Conservation (phyloP, 2,113 vertebrate species). For the Cyanoramphus novaezelandiae region DNA sequence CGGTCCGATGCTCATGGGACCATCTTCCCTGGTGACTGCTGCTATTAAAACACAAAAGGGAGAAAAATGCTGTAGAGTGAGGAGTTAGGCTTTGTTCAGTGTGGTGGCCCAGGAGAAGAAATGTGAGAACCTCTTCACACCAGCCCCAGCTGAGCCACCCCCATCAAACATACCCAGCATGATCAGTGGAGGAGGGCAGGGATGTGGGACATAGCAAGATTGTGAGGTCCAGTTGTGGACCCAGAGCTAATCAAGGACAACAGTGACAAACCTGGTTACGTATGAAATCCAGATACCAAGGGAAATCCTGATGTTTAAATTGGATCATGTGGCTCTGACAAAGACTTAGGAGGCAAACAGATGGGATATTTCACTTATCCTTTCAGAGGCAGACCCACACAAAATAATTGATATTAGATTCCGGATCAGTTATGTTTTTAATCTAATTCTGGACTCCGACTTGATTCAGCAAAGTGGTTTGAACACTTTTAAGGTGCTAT, state of each 20-base stretch:
- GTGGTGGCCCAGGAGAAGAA: background rate
- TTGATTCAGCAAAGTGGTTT: constrained; percentile 4
- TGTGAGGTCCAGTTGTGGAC: background rate
- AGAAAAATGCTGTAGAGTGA: background rate
- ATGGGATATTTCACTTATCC: background rate
- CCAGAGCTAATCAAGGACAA: background rate
- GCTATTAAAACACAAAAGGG: background rate
- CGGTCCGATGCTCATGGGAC: fast-evolving
- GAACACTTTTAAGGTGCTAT: background rate
- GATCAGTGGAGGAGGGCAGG: background rate
- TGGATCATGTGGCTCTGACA: background rate
- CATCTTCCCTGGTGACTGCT: fast-evolving
- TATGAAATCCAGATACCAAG: background rate
- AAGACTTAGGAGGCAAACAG: background rate
- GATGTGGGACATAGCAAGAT: fast-evolving
- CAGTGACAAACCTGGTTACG: background rate
- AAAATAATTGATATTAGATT: background rate
- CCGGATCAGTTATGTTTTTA: background rate
- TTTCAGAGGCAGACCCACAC: background rate
- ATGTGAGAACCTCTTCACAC: background rate
- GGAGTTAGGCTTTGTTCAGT: background rate
- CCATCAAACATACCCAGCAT: fast-evolving
- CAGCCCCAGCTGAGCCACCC: background rate
- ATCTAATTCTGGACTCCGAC: background rate
- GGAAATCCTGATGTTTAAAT: background rate